Conservation (phyloP, 2,113 vertebrate genomes). For the Pycnonotus jocosus region DNA sequence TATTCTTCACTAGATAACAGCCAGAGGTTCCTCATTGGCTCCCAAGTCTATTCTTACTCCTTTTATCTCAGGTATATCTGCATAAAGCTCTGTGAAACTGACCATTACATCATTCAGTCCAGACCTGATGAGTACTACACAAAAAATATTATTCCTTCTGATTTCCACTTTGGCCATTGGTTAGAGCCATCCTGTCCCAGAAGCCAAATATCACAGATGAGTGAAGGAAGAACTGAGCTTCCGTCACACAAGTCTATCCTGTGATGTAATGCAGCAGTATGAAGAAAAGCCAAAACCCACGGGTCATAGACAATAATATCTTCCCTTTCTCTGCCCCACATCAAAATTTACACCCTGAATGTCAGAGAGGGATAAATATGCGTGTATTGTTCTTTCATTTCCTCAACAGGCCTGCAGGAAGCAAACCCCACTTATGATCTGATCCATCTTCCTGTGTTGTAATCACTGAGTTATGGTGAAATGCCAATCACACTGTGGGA, state of each 20-base stretch:
- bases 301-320: neutral
- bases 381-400: neutral
- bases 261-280: neutral
- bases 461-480: neutral
- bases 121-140: neutral
- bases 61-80: neutral
- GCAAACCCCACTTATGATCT: neutral
- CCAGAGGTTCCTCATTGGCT: neutral
- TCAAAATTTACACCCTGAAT: neutral
- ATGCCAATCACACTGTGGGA: neutral
- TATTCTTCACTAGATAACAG: neutral
- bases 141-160: neutral
- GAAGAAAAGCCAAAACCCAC: neutral
- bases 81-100: neutral
- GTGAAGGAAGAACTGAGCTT: neutral
- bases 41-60: neutral
- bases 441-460: neutral
- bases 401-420: neutral
- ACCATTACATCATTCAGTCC: neutral
- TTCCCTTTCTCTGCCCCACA: rapidly evolving
- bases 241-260: neutral
- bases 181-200: neutral
- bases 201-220: neutral
- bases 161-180: neutral
- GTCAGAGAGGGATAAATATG: neutral